phyloP scores from a whole-genome alignment of 2,888 invertebrate species.

The Oxystoma pomonae region DNA sequence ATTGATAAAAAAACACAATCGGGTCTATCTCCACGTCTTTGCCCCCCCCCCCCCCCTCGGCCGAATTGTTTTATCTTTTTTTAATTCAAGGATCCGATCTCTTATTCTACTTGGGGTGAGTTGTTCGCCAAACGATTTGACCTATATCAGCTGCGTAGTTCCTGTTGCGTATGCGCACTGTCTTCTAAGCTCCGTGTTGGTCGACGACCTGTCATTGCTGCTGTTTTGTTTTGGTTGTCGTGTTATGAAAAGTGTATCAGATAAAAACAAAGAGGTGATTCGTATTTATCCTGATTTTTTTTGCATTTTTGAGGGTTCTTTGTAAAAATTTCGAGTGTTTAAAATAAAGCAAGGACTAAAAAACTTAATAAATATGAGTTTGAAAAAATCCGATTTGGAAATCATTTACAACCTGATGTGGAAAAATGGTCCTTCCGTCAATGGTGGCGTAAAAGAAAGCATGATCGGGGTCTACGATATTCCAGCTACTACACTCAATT shows the following conservation, averaged over 20 bases:
- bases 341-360: background rate
- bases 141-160: conserved; percentile 25
- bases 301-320: background rate
- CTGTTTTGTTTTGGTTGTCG: background rate
- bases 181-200: background rate
- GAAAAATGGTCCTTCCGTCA: conserved; percentile 40
- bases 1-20: no score
- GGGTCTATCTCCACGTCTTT: no score
- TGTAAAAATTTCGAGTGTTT: background rate
- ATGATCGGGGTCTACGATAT: conserved; percentile 48
- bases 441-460: conserved; percentile 41
- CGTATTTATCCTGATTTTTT: background rate
- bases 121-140: no score
- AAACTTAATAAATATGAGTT: conserved; percentile 27
- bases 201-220: background rate
- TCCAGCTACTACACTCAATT: conserved; percentile 45
- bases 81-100: no score
- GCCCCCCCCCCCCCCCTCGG: no score
- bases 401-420: conserved; percentile 47
- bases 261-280: conserved; percentile 19
- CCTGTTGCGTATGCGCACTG: conserved; percentile 10
- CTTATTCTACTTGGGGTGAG: no score
- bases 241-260: background rate
- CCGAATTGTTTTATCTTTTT: no score
- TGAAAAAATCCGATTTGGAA: conserved; percentile 37